Conservation (phyloP, 2,113 vertebrate genomes). For the Charadrius vociferus region DNA sequence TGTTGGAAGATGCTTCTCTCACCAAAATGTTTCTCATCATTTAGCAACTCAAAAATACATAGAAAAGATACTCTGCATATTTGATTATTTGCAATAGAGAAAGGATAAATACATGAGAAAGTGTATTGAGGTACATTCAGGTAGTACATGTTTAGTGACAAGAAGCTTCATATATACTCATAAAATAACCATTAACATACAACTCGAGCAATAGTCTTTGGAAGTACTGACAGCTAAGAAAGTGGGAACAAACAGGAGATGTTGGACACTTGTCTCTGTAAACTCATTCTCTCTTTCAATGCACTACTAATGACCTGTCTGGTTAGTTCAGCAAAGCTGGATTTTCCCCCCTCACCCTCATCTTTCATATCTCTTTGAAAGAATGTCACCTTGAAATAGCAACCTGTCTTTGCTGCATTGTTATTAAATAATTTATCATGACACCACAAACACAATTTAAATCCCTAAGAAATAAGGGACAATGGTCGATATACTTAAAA, state of each 20-base stretch:
- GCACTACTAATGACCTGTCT: background rate
- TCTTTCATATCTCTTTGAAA: background rate
- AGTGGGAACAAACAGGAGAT: background rate
- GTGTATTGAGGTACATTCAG: background rate
- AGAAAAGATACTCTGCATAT: background rate
- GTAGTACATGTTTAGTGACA: background rate
- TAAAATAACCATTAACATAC: background rate
- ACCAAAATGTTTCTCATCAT: background rate
- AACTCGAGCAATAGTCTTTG: background rate
- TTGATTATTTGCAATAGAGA: background rate
- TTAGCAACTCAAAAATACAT: background rate
- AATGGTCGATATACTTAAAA: background rate
- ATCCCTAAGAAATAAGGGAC: background rate
- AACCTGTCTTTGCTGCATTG: background rate
- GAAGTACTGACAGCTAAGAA: background rate
- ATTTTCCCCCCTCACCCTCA: fast-evolving
- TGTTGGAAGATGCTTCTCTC: background rate
- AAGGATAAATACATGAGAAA: background rate
- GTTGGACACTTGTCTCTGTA: background rate
- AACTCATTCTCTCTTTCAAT: background rate
- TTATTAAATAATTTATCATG: background rate
- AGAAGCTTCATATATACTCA: background rate
- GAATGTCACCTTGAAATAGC: background rate
- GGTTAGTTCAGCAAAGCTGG: background rate
- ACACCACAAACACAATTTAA: background rate